A percentile compares a stretch with the other conserved stretches of the same genome.
phyloP scores from a whole-genome alignment of 2,797 vertebrate genomes.

The Sebastes trivittatus region DNA sequence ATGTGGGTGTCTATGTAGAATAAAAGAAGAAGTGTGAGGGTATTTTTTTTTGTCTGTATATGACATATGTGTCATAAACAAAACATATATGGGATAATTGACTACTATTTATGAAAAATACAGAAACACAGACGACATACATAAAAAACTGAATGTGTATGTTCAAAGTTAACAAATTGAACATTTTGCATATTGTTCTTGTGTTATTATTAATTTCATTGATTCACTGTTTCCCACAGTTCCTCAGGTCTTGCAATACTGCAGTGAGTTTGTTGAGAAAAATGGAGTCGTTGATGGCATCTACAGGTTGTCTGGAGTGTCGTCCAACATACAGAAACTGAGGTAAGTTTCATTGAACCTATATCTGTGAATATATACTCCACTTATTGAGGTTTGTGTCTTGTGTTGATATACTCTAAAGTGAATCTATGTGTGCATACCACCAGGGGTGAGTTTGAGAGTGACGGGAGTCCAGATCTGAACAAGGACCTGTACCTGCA shows the following conservation, averaged over 20 bases:
- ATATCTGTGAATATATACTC: background rate
- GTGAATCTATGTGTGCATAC: background rate
- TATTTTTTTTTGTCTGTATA: background rate
- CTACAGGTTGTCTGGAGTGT: slow-evolving; percentile 93
- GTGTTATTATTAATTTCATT: background rate
- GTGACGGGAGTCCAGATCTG: slow-evolving; percentile 86
- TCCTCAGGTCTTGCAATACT: slow-evolving; percentile 89
- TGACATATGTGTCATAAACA: background rate
- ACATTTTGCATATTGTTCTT: background rate
- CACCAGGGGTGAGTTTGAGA: slow-evolving; percentile 91
- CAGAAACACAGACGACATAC: background rate
- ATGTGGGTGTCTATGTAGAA: background rate
- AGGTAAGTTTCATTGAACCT: slow-evolving; percentile 74
- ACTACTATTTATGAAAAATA: background rate
- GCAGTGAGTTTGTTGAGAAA: slow-evolving; percentile 91
- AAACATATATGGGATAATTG: background rate
- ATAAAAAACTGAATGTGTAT: background rate
- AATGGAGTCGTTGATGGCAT: slow-evolving; percentile 94
- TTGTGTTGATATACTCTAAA: background rate
- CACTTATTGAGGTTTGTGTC: background rate
- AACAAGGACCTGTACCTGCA: slow-evolving; percentile 89
- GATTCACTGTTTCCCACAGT: slow-evolving; percentile 74
- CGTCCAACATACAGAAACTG: slow-evolving; percentile 94
- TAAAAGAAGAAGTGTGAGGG: background rate
- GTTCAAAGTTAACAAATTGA: background rate